Conservation (phyloP, 1,140 invertebrate genomes). For the Neodiprion pinetum region DNA sequence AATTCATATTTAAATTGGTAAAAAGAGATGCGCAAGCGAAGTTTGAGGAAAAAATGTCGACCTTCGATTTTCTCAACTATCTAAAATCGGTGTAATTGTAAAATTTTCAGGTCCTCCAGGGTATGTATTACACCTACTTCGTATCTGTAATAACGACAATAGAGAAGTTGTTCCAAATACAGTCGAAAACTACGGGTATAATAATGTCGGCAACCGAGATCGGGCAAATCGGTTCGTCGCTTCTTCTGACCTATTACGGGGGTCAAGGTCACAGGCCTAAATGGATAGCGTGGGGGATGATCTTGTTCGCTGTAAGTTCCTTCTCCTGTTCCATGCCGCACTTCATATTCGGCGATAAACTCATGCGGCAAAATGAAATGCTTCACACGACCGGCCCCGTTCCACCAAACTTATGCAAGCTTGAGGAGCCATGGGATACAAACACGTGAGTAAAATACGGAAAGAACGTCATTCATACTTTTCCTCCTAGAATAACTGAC, state of each 20-base stretch:
- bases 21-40: too few species aligned
- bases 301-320: constrained; percentile 86
- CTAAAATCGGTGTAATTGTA: background rate
- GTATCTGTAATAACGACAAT: constrained; percentile 96
- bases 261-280: constrained; percentile 93
- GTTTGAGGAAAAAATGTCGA: too few species aligned
- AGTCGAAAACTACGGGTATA: constrained; percentile 92
- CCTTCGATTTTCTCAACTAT: too few species aligned
- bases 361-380: constrained; percentile 71
- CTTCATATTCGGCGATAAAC: constrained; percentile 78
- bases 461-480: too few species aligned
- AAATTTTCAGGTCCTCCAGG: constrained; percentile 73
- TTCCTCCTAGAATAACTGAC: too few species aligned
- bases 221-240: constrained; percentile 88
- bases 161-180: constrained; percentile 95
- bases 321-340: constrained; percentile 87
- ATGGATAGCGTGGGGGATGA: constrained; percentile 95
- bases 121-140: constrained; percentile 95
- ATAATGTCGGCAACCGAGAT: constrained; percentile 95
- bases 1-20: too few species aligned
- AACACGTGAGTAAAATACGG: background rate
- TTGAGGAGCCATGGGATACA: constrained; percentile 26
- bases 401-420: constrained; percentile 55
- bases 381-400: constrained; percentile 52
- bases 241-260: constrained; percentile 92